Evolutionary conservation across 2,113 vertebrate genomes (phyloP).

Genomic region (Camelus dromedarius): DNA sequence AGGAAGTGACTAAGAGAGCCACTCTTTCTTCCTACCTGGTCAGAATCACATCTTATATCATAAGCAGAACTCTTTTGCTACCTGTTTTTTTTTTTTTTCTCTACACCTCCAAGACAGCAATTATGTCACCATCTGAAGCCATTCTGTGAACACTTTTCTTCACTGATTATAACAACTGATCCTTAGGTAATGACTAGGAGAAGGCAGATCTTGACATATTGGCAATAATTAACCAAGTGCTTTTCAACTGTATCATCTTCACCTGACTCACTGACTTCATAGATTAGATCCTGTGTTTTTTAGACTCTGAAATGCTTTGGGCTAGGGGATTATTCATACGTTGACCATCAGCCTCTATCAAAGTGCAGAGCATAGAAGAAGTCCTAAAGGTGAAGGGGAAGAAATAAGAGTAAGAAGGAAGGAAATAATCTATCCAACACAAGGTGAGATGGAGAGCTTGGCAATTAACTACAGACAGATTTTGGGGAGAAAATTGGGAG

Average conservation of each 20-base stretch:
- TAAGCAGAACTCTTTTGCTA: slow-evolving; percentile 48
- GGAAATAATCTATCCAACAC: neutral
- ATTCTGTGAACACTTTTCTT: neutral
- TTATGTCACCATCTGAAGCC: neutral
- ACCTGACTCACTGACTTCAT: neutral
- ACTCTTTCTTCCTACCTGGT: slow-evolving; percentile 75
- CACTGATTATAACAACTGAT: slow-evolving; percentile 27
- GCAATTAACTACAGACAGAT: neutral
- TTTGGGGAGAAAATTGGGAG: neutral
- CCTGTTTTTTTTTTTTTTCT: neutral
- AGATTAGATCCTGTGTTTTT: slow-evolving; percentile 7
- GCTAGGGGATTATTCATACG: neutral
- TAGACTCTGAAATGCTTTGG: neutral
- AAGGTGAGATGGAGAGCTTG: neutral
- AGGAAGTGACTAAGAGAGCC: slow-evolving; percentile 82
- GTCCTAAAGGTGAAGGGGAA: neutral
- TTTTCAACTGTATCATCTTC: neutral
- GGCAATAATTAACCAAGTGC: slow-evolving; percentile 28
- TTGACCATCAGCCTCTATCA: neutral
- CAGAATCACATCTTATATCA: slow-evolving; percentile 70
- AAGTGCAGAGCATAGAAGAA: neutral
- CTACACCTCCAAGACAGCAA: neutral
- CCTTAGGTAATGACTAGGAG: neutral
- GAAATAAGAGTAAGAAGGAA: neutral
- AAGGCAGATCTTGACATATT: neutral